phyloP scores from a whole-genome alignment of 2,113 vertebrate species.

The Sarotherodon lohbergeri region DNA sequence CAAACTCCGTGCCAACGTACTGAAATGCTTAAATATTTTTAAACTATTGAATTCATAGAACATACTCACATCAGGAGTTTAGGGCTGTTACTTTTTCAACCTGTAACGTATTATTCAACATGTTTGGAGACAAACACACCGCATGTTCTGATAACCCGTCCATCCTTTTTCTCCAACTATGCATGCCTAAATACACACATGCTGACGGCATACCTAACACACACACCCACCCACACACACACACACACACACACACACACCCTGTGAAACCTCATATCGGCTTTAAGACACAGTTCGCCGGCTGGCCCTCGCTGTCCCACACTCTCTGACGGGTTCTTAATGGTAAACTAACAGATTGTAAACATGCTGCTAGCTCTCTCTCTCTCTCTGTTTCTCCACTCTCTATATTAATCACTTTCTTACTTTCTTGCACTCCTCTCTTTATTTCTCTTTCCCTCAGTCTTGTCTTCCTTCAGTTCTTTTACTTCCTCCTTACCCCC shows the following conservation, averaged over 20 bases:
- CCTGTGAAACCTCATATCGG: slow-evolving; percentile 40
- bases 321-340: slow-evolving; percentile 96
- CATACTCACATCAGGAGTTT: neutral
- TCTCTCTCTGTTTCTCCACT: slow-evolving; percentile 4
- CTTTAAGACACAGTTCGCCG: slow-evolving; percentile 51
- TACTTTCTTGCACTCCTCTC: slow-evolving; percentile 43
- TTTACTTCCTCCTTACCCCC: slow-evolving; percentile 45
- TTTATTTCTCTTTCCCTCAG: slow-evolving; percentile 23
- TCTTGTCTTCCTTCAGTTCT: neutral
- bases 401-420: slow-evolving; percentile 57
- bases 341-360: slow-evolving; percentile 99
- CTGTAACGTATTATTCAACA: neutral
- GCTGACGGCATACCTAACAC: neutral
- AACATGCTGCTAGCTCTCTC: slow-evolving; percentile 88
- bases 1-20: neutral
- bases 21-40: neutral
- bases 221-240: neutral
- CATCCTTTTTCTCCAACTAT: neutral
- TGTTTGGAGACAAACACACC: neutral
- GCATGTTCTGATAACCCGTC: neutral
- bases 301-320: slow-evolving; percentile 82
- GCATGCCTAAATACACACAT: slow-evolving; percentile 9
- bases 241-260: neutral
- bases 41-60: neutral
- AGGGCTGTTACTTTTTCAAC: neutral